Evolutionary conservation across 2,113 vertebrate species (phyloP), one percentile per base, ranked within the genome.

Genomic region (Charadrius vociferus): DNA sequence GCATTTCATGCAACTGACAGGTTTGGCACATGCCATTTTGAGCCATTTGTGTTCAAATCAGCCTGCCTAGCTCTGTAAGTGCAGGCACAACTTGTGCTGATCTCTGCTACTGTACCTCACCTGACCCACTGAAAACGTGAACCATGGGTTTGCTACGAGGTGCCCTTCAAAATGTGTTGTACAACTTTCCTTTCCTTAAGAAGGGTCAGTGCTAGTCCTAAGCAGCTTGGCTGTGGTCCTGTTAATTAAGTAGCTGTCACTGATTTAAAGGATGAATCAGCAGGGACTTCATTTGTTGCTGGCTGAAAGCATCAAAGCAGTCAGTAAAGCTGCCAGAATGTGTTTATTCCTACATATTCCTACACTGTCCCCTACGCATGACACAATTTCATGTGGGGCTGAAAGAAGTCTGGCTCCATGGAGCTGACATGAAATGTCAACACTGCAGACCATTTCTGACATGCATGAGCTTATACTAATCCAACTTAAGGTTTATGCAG

Each of bases 401-500:
- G 41, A 90, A 91, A 87, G 12, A 34, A 93, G 66, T 5, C 68
- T 65, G 55, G 30, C 58, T 68, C 39, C 86, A 68, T 4, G 6
- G 85, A 81, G 53, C 49, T 80, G 78, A 93, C 72, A 71, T 63
- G 71, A 94, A 91, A 94, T 82, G 37, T 87, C 92, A 95, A 74
- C 85, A 17, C 32, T 74, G 36, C 43, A 94, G 86, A 91, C 56
- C 86, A 43, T 86, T 96, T 93, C 93, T 93, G 90, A 87, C 88
- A 86, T 67, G 80, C 53, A 56, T 30, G 75, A 74, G 78, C 86
- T 97, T 94, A 94, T 88, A 65, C 65, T 97, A 95, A 97, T 96
- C 88, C 96, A 96, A 91, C 94, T 96, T 96, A 94, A 90, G 93
- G 66, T 90, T 94, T 95, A 85, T 71, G 55, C 92, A 89, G 88